A percentile compares a stretch with the other conserved stretches of the same genome.
Evolutionary conservation across 2,113 vertebrate genomes (phyloP).

Genomic region (Otis tarda): DNA sequence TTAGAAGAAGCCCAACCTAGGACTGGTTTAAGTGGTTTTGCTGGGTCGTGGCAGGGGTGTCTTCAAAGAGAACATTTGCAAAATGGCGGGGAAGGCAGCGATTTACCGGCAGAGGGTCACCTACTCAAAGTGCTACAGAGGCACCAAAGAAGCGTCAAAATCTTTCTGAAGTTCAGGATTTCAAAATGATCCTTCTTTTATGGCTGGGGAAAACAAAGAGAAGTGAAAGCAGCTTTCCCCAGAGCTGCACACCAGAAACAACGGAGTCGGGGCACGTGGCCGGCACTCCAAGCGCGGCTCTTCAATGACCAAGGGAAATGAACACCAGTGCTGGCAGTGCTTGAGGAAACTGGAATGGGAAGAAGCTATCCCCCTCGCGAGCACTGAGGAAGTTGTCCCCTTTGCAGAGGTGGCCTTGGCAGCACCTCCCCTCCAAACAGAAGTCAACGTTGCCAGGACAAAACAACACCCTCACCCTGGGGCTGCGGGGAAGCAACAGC

Average conservation of each 20-base stretch:
- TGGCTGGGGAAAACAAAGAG: not conserved
- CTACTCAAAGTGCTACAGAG: not conserved
- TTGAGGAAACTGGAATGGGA: not conserved
- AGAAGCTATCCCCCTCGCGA: rapidly evolving
- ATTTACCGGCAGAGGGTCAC: not conserved
- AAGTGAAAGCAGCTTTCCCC: not conserved
- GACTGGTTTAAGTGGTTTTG: not conserved
- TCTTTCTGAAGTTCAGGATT: not conserved
- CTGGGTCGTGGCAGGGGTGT: not conserved
- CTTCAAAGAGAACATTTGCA: not conserved
- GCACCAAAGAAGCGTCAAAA: not conserved
- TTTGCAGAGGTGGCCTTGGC: not conserved
- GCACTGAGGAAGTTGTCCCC: not conserved
- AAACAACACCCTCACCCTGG: rapidly evolving
- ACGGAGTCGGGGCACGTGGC: rapidly evolving
- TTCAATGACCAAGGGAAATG: rapidly evolving
- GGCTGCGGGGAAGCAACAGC: not conserved
- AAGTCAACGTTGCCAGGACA: rapidly evolving
- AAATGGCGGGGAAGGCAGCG: rapidly evolving
- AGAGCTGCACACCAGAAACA: rapidly evolving
- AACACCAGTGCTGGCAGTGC: not conserved
- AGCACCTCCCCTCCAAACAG: not conserved
- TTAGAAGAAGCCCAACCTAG: not conserved
- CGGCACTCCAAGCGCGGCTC: rapidly evolving
- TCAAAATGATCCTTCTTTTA: not conserved